Evolutionary conservation across 2,888 invertebrate genomes (phyloP), one percentile per base, ranked within the genome.

Genomic region (Lottia gigantea): DNA sequence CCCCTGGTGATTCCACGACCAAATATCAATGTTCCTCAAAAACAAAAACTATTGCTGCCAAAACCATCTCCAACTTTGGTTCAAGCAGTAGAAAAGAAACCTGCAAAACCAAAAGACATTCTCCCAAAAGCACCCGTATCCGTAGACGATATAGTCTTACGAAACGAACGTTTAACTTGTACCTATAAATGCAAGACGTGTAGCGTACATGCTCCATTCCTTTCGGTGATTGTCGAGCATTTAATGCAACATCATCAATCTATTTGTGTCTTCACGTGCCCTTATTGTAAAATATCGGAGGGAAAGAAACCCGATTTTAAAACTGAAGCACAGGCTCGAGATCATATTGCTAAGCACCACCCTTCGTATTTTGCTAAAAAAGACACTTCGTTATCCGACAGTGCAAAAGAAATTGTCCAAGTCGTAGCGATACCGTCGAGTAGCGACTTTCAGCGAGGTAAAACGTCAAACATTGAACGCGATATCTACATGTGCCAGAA

Each of bases 401-500:
- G 77, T 46, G 83, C 82, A 1, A 83, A 83, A 67, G 75, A 79
- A 47, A 80, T 83, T 69, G 76, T 84, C 11, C 77, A 81, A 62
- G 80, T 83, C 23, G 71, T 78, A 64, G 76, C 76, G 23, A 68
- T 78, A n/a, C 76, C 78, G 3, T 69, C 74, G 8, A 71, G 81
- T 31, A 77, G 77, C 11, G 81, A 82, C 14, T 75, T 74, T 26
- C 64, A 71, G 11, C 78, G 80, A 64, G 77, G 78, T 49, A 82
- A 80, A 31, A 75, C 75, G 61, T 76, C 75, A 25, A 74, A 77
- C 40, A 74, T 83, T 55, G 84, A 84, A 68, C 80, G 80, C 46
- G 83, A 84, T 66, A 82, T 84, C 65, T 83, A 82, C 71, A 83
- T 82, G 76, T 84, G 84, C 64, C 77, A 81, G n/a, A 80, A 79